These are phyloP conservation scores for Drosophila longiperda DNA, from an alignment of 2,888 invertebrate species.

Conservation along the genomic window DNA sequence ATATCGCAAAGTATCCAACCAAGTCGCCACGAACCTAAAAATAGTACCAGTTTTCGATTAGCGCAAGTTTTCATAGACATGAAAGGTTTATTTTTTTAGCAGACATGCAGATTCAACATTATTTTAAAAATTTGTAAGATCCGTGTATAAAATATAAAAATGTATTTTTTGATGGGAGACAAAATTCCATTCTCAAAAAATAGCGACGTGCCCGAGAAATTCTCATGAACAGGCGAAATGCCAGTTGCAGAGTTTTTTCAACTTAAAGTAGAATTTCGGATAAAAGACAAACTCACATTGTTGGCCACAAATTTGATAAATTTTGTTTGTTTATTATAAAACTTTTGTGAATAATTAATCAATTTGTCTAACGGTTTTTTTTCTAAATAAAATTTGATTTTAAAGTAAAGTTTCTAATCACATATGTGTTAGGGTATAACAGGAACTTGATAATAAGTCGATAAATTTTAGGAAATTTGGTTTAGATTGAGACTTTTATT, in stretches of 20 bases:
- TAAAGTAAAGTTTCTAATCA: not conserved
- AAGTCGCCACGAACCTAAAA: conserved; percentile 92
- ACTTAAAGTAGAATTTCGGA: conserved; percentile 5
- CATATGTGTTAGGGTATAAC: not conserved
- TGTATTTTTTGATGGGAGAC: not conserved
- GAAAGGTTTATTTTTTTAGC: not conserved
- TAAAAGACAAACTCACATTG: not conserved
- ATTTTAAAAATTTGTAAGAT: not conserved
- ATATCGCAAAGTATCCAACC: conserved; percentile 95
- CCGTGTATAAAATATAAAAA: not conserved
- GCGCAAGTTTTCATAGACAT: not conserved
- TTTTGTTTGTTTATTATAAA: not conserved
- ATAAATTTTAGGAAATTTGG: not conserved
- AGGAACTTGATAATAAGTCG: not conserved
- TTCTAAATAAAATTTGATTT: not conserved
- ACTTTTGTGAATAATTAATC: not conserved
- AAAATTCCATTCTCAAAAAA: not conserved
- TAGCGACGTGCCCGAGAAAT: not conserved
- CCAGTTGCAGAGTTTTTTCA: not conserved
- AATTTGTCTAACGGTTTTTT: not conserved
- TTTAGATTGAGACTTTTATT: not conserved
- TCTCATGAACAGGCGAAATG: not conserved
- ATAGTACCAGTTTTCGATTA: conserved; percentile 11
- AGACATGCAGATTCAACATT: not conserved
- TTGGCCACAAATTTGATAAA: not conserved